phyloP scores from a whole-genome alignment of 2,113 vertebrate genomes.

The Vireo altiloquus region DNA sequence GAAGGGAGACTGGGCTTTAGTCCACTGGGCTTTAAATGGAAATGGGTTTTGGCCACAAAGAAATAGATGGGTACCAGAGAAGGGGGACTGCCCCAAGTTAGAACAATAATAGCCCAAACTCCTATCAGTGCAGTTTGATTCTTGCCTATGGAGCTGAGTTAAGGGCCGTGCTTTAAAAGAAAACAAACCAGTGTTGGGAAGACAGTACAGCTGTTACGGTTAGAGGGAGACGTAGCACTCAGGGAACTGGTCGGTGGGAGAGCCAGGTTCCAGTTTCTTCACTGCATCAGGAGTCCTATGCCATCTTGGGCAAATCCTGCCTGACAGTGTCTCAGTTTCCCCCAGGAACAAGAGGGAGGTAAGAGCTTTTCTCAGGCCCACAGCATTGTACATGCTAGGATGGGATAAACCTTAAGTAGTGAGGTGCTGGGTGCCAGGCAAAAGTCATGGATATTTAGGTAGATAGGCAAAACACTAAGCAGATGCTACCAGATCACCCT shows the following conservation, averaged over 20 bases:
- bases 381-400: background rate
- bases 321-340: background rate
- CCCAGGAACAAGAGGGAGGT: background rate
- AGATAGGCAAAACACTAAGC: background rate
- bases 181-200: background rate
- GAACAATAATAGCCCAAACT: background rate
- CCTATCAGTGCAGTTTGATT: background rate
- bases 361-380: fast-evolving
- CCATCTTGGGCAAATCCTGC: background rate
- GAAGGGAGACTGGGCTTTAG: background rate
- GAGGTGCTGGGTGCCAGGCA: background rate
- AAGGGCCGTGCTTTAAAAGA: background rate
- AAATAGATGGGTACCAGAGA: background rate
- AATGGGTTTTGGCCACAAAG: background rate
- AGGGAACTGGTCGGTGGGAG: background rate
- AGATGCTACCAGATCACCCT: background rate
- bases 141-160: background rate
- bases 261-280: background rate
- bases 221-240: background rate
- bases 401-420: background rate
- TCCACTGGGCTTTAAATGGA: background rate
- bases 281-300: background rate
- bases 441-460: background rate
- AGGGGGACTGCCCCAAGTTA: background rate
- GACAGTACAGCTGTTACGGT: background rate